These are phyloP conservation scores for Hyles lineata DNA, from an alignment of 2,888 invertebrate genomes.

Conservation along the genomic window DNA sequence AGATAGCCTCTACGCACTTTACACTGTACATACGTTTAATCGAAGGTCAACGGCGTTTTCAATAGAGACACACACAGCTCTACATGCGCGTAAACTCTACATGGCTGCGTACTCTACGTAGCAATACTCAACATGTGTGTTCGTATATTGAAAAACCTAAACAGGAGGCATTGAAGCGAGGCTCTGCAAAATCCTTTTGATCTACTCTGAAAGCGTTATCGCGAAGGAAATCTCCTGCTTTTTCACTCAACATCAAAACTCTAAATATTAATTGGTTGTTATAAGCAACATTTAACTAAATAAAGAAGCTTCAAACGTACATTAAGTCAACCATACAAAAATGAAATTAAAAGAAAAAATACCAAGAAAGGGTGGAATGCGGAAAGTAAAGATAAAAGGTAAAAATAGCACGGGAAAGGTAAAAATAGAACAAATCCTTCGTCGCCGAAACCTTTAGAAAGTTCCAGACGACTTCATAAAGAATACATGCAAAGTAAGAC, in stretches of 20 bases:
- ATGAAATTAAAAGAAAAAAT: background rate
- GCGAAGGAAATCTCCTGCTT: no score
- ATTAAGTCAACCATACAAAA: background rate
- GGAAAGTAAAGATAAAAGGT: slow-evolving; percentile 13
- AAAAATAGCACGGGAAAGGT: background rate
- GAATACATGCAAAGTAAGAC: slow-evolving; percentile 6
- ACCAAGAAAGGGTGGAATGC: background rate
- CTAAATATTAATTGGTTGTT: background rate
- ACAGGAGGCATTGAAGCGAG: no score
- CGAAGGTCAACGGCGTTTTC: background rate
- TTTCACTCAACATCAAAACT: no score
- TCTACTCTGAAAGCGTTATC: no score
- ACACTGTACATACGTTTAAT: background rate
- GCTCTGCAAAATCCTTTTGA: no score
- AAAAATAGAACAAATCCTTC: slow-evolving; percentile 15
- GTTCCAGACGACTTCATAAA: slow-evolving; percentile 20
- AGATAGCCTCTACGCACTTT: background rate
- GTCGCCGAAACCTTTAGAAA: slow-evolving; percentile 16
- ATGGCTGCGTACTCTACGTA: no score
- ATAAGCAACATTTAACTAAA: background rate
- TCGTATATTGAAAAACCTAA: no score
- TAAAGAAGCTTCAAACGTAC: background rate
- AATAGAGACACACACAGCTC: background rate
- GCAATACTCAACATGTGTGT: no score
- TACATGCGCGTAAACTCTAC: no score